These are phyloP conservation scores for Helicoverpa zea DNA, from an alignment of 1,140 invertebrate species.

Conservation along the genomic window DNA sequence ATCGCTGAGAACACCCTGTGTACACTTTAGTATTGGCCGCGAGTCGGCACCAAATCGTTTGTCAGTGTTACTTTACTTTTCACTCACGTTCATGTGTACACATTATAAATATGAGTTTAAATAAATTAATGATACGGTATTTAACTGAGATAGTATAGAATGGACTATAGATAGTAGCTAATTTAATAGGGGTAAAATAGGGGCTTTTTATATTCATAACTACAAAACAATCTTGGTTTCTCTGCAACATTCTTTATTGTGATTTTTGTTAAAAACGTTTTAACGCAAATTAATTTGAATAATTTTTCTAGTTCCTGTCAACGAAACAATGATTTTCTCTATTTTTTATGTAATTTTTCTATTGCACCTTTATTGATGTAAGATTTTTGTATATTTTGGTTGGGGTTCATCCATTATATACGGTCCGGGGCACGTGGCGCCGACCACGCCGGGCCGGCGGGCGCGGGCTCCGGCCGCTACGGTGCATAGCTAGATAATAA, in stretches of 20 bases:
- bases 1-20: not conserved
- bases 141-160: constrained; percentile 82
- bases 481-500: constrained; percentile 57
- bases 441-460: not conserved
- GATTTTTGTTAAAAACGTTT: constrained; percentile 31
- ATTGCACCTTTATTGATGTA: constrained; percentile 54
- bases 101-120: constrained; percentile 59
- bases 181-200: constrained; percentile 80
- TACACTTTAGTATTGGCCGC: not conserved
- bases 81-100: constrained; percentile 47
- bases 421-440: constrained; percentile 1
- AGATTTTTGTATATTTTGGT: constrained; percentile 64
- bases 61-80: constrained; percentile 47
- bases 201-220: constrained; percentile 71
- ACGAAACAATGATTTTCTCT: constrained; percentile 46
- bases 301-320: constrained; percentile 53
- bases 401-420: constrained; percentile 50
- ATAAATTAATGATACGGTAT: constrained; percentile 73
- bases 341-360: constrained; percentile 51
- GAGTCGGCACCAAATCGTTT: not conserved
- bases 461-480: not conserved
- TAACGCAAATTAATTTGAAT: constrained; percentile 46
- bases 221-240: constrained; percentile 42
- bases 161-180: constrained; percentile 80
- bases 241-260: constrained; percentile 37